Percentiles rank a stretch among this genome's conserved stretches.
These are phyloP conservation scores for Dioctria rufipes DNA, from an alignment of 2,888 invertebrate species.

Conservation along the genomic window DNA sequence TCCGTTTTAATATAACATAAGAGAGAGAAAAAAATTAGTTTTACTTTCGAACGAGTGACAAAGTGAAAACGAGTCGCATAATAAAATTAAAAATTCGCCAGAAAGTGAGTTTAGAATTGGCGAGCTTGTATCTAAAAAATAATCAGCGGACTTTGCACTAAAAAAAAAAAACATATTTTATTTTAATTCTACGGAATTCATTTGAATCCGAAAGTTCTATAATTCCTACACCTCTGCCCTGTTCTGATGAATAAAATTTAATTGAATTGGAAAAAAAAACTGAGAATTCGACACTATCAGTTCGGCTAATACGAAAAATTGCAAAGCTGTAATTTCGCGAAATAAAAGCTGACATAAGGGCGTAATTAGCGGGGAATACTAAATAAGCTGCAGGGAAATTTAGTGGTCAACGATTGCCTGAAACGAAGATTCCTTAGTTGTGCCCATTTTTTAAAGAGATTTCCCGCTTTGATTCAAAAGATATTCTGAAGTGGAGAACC, in stretches of 20 bases:
- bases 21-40: conserved; percentile 3
- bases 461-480: not conserved
- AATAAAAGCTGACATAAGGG: conserved; percentile 43
- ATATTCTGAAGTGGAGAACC: not conserved
- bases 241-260: not conserved
- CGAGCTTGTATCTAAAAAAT: not conserved
- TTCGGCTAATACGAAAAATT: not conserved
- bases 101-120: not conserved
- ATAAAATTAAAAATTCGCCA: conserved; percentile 7
- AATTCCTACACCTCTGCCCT: not conserved
- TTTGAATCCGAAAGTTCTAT: not conserved
- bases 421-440: not conserved
- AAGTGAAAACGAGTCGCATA: not conserved
- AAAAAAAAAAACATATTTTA: not conserved
- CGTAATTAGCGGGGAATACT: conserved; percentile 31
- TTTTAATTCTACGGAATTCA: too few relatives aligned
- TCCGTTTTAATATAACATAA: not conserved
- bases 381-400: conserved; percentile 30
- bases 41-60: conserved; percentile 36
- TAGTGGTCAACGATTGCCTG: conserved; percentile 27
- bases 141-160: not conserved
- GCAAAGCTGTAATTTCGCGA: conserved; percentile 38
- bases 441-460: not conserved
- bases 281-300: not conserved
- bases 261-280: not conserved